These are phyloP conservation scores for Crotalus horridus DNA, from an alignment of 2,113 vertebrate species.

Conservation along the genomic window DNA sequence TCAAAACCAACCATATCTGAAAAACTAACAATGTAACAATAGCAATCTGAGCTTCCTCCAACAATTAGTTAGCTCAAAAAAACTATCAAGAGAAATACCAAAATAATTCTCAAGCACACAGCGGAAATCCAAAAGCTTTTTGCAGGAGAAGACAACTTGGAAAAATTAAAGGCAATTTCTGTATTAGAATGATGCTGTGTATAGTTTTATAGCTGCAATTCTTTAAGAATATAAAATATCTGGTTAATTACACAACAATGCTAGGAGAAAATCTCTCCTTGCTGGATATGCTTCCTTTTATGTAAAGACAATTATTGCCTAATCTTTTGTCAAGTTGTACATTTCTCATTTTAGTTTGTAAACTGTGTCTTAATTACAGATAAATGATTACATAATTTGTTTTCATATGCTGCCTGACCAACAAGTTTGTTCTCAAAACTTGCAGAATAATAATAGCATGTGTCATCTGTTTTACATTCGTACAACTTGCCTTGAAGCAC, in stretches of 20 bases:
- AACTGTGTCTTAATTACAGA: constrained; percentile 10
- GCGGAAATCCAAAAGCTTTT: not conserved
- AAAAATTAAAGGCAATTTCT: not conserved
- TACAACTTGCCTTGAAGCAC: constrained; percentile 12
- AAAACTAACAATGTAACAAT: not conserved
- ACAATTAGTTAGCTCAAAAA: not conserved
- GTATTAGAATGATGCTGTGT: not conserved
- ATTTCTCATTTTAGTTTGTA: not conserved
- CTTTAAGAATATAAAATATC: not conserved
- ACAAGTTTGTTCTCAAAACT: constrained; percentile 2
- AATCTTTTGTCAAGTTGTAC: not conserved
- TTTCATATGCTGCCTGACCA: not conserved
- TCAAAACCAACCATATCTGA: not conserved
- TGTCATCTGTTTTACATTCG: constrained; percentile 13
- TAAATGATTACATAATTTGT: constrained; percentile 18
- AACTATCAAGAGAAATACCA: not conserved
- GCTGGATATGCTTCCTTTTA: not conserved
- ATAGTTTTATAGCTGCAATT: not conserved
- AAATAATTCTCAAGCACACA: not conserved
- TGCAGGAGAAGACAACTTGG: not conserved
- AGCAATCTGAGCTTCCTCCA: not conserved
- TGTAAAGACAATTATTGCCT: not conserved
- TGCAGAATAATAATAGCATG: constrained; percentile 14
- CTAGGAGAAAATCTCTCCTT: not conserved
- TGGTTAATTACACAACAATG: not conserved